Base-by-base conservation (phyloP, 2,113 vertebrate species). In the Pygoscelis adeliae region DNA sequence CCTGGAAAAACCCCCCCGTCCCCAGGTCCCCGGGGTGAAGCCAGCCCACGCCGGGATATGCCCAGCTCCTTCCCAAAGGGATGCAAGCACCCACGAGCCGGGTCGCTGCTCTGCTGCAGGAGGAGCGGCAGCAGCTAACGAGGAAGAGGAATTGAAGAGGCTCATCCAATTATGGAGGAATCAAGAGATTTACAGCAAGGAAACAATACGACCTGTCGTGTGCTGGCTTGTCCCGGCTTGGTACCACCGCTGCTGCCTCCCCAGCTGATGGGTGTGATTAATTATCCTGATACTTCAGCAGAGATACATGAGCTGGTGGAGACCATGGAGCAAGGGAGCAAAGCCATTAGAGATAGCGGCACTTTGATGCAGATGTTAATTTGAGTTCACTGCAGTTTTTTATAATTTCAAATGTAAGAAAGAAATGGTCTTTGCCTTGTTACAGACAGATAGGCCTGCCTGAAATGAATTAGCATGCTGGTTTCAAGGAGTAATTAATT, bases 141-240 rank as follows among this genome's bases (percentile, higher is more conserved):
- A 44, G 59, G 81, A 58, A 84, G 46, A 81, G 36, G 84, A 84
- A 78, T 81, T 81, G 17, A 56, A 77, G 63, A 44, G 40, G 23
- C 40, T 87, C 72, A 58, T 77, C 53, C 67, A 84, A 1, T 58
- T 84, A 19, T 0, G 4, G 77, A 81, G 56, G 70, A 59, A 76
- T 67, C 52, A 19, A 55, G 79, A 80, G 62, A 61, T 87, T 77
- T 59, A 30, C 67, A 23, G 13, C 0, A 1, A 52, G 58, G 82
- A 29, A 85, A 29, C 0, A 21, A 76, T 15, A 47, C 0, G 3
- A 12, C 26, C 56, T 27, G n/a, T 66, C 4, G 4, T 0, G 0
- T 49, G 66, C 74, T 59, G 74, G 5, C 65, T 49, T 16, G 47
- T 47, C 69, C 78, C 1, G 0, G 44, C 56, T 82, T 6, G 2